phyloP scores from a whole-genome alignment of 1,140 invertebrate species.

The Paralvinella palmiformis region DNA sequence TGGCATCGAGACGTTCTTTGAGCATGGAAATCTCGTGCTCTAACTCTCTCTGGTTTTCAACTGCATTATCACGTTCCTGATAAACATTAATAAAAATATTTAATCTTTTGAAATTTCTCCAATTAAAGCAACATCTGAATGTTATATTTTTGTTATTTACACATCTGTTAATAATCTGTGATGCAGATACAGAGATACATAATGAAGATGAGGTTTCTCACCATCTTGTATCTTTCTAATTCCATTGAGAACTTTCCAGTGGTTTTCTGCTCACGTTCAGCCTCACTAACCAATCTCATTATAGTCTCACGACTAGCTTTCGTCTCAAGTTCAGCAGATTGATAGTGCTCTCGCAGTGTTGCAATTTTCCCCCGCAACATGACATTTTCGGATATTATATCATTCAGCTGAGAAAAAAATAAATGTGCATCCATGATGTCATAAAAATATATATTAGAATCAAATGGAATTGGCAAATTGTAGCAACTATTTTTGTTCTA shows the following conservation, averaged over 20 bases:
- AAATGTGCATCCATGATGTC: slow-evolving; percentile 10
- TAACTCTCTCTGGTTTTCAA: slow-evolving; percentile 28
- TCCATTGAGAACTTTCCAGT: slow-evolving; percentile 37
- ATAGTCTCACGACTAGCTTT: slow-evolving; percentile 50
- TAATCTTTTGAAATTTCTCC: neutral
- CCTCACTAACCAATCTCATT: slow-evolving; percentile 48
- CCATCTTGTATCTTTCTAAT: slow-evolving; percentile 40
- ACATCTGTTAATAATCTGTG: neutral
- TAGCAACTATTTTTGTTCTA: neutral
- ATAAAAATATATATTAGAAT: neutral
- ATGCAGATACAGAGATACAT: neutral
- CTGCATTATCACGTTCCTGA: slow-evolving; percentile 45
- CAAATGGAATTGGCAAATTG: neutral
- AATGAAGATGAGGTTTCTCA: slow-evolving; percentile 17
- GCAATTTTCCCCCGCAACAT: slow-evolving; percentile 46
- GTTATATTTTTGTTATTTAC: neutral
- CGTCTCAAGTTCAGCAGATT: slow-evolving; percentile 43
- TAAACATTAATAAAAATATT: neutral
- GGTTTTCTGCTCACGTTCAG: slow-evolving; percentile 44
- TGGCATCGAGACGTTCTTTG: slow-evolving; percentile 40
- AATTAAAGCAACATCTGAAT: neutral
- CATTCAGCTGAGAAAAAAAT: slow-evolving; percentile 34
- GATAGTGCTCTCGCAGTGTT: slow-evolving; percentile 40
- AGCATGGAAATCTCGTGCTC: slow-evolving; percentile 40
- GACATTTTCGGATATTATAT: slow-evolving; percentile 46